Evolutionary conservation across 2,113 vertebrate genomes (phyloP).

Genomic region (Phalacrocorax pelagicus): DNA sequence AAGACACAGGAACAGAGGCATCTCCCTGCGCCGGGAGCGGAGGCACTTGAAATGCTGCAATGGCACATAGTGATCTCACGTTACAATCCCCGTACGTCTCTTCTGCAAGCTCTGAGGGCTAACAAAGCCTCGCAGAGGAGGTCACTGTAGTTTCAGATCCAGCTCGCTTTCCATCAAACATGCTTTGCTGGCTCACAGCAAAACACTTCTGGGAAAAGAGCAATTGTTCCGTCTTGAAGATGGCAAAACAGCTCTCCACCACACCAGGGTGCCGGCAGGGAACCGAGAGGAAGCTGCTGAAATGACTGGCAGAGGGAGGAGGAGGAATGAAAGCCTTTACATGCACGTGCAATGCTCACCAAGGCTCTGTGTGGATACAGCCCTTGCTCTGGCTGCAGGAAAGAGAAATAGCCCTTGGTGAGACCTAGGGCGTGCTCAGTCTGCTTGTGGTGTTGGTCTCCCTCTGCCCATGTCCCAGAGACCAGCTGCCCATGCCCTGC

Average conservation of each 20-base stretch:
- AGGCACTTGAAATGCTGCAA: background rate
- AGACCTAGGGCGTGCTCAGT: accelerated
- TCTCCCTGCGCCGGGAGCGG: background rate
- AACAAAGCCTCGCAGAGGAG: background rate
- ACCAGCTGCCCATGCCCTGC: background rate
- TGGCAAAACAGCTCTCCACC: background rate
- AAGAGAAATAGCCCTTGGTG: background rate
- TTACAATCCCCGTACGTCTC: background rate
- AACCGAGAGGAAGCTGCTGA: background rate
- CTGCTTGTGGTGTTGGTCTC: background rate
- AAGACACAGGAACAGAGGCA: background rate
- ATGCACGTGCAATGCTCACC: accelerated
- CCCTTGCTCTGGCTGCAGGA: background rate
- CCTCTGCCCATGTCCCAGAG: background rate
- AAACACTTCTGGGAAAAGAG: background rate
- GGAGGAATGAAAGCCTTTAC: background rate
- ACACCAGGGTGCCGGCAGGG: background rate
- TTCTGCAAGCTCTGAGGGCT: background rate
- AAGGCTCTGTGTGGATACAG: background rate
- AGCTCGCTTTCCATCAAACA: accelerated
- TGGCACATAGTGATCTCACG: background rate
- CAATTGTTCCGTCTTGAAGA: background rate
- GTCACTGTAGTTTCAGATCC: background rate
- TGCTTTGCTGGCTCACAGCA: background rate
- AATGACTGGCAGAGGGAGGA: background rate